These are phyloP conservation scores for Troglohyphantes excavatus DNA, from an alignment of 2,888 invertebrate genomes.

Conservation along the genomic window DNA sequence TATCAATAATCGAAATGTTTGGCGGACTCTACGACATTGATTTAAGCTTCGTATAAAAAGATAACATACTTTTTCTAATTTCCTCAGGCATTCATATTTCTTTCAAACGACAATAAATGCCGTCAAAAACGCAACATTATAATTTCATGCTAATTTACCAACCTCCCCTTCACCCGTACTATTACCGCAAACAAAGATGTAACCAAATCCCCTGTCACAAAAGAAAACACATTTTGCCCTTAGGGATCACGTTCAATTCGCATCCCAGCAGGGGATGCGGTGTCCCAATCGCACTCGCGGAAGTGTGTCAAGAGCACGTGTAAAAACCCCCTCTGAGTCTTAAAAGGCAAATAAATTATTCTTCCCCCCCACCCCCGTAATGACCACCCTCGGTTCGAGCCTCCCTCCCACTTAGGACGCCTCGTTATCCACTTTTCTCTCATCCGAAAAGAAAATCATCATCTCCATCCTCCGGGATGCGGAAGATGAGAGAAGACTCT, in stretches of 20 bases:
- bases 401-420: conserved; percentile 26
- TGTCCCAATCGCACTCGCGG: conserved; percentile 3
- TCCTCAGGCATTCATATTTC: too few species aligned
- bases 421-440: conserved; percentile 48
- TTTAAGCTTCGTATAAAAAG: too few species aligned
- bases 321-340: conserved; percentile 50
- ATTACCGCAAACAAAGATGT: too few species aligned
- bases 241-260: too few species aligned
- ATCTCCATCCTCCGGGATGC: not conserved
- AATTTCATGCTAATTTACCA: not conserved
- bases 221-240: not conserved
- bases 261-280: too few species aligned
- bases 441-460: conserved; percentile 24
- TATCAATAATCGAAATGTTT: too few species aligned
- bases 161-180: not conserved
- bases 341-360: conserved; percentile 73
- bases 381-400: conserved; percentile 41
- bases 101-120: too few species aligned
- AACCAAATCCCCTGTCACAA: too few species aligned
- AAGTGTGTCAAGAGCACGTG: conserved; percentile 31
- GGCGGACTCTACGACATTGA: too few species aligned
- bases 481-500: not conserved
- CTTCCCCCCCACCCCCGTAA: conserved; percentile 53
- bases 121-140: too few species aligned
- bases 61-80: too few species aligned